These are phyloP conservation scores for Cordilura impudica DNA, from an alignment of 2,888 invertebrate genomes.

Conservation along the genomic window DNA sequence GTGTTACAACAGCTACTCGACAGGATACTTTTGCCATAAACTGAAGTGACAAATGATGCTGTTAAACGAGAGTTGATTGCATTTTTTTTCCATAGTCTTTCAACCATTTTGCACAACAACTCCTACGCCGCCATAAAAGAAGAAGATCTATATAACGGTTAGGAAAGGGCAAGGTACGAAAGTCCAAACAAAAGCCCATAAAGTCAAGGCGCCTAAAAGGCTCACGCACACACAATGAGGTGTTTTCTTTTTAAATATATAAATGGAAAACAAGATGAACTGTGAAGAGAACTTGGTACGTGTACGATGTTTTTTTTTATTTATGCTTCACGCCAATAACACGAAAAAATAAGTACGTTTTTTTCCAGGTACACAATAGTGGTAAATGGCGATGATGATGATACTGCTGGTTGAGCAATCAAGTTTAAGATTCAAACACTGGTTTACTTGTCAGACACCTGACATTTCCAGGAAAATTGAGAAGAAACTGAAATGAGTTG, in stretches of 20 bases:
- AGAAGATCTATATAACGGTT: neutral
- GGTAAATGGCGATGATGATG: slow-evolving; percentile 56
- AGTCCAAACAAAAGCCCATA: neutral
- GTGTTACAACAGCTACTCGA: slow-evolving; percentile 62
- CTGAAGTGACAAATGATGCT: slow-evolving; percentile 77
- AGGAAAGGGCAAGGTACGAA: neutral
- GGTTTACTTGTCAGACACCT: slow-evolving; percentile 57
- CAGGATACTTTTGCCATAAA: slow-evolving; percentile 68
- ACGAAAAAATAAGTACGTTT: too few species aligned
- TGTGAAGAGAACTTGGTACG: slow-evolving; percentile 35
- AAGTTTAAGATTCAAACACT: slow-evolving; percentile 52
- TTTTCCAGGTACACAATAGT: slow-evolving; percentile 41
- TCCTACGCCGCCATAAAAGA: too few species aligned
- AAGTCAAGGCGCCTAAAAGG: slow-evolving; percentile 29
- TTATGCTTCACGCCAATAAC: slow-evolving; percentile 30
- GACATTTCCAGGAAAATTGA: slow-evolving; percentile 34
- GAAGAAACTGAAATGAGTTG: neutral
- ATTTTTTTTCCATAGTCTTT: slow-evolving; percentile 57
- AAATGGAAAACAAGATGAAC: slow-evolving; percentile 47
- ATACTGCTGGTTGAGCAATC: slow-evolving; percentile 44
- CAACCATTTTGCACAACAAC: neutral
- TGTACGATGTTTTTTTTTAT: slow-evolving; percentile 12
- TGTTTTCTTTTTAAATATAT: slow-evolving; percentile 52
- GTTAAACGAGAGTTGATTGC: slow-evolving; percentile 78
- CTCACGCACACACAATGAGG: slow-evolving; percentile 19